Evolutionary conservation across 2,113 vertebrate genomes (phyloP).

Genomic region (Centropristis striata): DNA sequence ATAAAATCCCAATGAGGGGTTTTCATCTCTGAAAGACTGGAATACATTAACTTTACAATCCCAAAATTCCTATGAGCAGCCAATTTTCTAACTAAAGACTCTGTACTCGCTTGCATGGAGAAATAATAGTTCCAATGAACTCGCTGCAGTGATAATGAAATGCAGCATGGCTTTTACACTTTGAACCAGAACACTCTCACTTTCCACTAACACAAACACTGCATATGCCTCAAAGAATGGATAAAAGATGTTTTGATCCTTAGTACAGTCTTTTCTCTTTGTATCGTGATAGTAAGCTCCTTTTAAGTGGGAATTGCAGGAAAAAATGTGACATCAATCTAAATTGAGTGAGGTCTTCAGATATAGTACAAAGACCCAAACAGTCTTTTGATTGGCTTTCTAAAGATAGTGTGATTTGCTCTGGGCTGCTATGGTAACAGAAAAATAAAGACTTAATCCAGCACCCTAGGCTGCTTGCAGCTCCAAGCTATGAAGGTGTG

Average conservation of each 20-base stretch:
- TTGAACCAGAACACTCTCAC: conserved; percentile 14
- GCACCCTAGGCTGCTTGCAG: conserved; percentile 1
- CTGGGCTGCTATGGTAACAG: conserved; percentile 58
- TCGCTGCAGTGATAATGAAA: conserved; percentile 46
- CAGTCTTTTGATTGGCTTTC: conserved; percentile 30
- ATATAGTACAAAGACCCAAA: conserved; percentile 11
- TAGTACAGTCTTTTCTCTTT: neutral
- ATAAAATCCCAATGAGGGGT: conserved; percentile 2
- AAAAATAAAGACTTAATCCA: conserved; percentile 15
- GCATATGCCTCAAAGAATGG: conserved; percentile 4
- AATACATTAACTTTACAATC: conserved; percentile 53
- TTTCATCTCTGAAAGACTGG: conserved; percentile 32
- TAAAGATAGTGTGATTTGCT: conserved; percentile 26
- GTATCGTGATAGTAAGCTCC: neutral
- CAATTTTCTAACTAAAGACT: conserved; percentile 16
- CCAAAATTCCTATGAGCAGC: conserved; percentile 18
- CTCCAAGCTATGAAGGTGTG: conserved; percentile 2
- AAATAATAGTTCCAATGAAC: conserved; percentile 17
- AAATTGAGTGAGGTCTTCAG: conserved; percentile 4
- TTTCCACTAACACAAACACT: conserved; percentile 15
- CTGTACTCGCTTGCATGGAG: neutral
- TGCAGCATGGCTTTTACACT: conserved; percentile 34
- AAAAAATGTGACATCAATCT: neutral
- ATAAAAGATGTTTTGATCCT: neutral
- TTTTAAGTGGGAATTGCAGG: conserved; percentile 24